phyloP scores from a whole-genome alignment of 2,113 vertebrate species.

The Alectura lathami region DNA sequence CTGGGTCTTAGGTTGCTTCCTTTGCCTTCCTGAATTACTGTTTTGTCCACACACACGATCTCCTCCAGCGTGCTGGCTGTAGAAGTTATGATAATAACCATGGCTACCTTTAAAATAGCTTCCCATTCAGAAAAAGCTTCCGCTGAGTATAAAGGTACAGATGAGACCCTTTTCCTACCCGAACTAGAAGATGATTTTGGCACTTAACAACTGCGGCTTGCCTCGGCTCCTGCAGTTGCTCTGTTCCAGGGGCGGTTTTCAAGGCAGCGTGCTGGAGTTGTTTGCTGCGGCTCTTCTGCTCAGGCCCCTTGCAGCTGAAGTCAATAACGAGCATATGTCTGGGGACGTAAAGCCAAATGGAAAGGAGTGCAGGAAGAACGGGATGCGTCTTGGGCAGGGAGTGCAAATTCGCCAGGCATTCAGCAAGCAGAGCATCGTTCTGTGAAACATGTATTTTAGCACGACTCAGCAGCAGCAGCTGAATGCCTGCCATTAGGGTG shows the following conservation, averaged over 20 bases:
- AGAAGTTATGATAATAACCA: background rate
- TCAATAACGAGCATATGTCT: background rate
- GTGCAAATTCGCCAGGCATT: background rate
- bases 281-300: background rate
- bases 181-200: background rate
- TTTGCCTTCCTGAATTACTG: background rate
- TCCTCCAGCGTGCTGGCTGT: rapidly evolving
- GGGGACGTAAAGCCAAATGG: background rate
- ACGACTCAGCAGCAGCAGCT: background rate
- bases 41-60: rapidly evolving
- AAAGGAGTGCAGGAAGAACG: background rate
- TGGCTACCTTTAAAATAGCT: background rate
- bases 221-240: rapidly evolving
- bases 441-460: background rate
- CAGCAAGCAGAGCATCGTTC: background rate
- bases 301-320: background rate
- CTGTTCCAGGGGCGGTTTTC: background rate
- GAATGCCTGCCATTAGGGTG: background rate
- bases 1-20: background rate
- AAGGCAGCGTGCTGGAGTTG: background rate
- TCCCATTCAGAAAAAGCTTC: background rate
- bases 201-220: background rate
- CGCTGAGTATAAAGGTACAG: background rate
- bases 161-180: background rate
- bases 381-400: background rate